phyloP scores from a whole-genome alignment of 92 coral and sea anemone species.

The Phenganax subtilis region DNA sequence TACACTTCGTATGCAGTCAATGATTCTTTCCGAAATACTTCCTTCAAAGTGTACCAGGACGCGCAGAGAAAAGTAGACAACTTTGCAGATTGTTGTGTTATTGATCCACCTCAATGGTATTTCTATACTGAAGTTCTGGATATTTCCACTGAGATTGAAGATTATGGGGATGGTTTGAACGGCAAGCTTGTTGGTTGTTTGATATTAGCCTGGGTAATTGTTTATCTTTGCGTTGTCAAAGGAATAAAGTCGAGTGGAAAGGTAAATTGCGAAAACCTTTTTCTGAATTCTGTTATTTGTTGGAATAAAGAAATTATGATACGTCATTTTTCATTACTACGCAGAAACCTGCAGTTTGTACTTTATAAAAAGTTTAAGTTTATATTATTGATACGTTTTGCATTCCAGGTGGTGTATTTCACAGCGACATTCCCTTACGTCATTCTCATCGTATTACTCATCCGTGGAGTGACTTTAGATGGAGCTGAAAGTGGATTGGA shows the following conservation, averaged over 20 bases:
- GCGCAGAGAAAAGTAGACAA: slow-evolving; percentile 24
- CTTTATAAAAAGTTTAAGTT: too few species aligned
- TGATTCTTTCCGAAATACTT: background rate
- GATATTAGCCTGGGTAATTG: slow-evolving; percentile 93
- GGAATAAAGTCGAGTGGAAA: slow-evolving; percentile 99
- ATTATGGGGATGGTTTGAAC: slow-evolving; percentile 74
- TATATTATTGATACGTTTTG: background rate
- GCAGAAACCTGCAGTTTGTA: too few species aligned
- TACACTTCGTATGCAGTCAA: slow-evolving; percentile 21
- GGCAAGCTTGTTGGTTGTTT: slow-evolving; percentile 87
- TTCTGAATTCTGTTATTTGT: background rate
- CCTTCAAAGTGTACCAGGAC: background rate
- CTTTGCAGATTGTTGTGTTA: slow-evolving; percentile 88
- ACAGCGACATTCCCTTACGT: slow-evolving; percentile 96
- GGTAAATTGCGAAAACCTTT: slow-evolving; percentile 43
- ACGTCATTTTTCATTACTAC: background rate
- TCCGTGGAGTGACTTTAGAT: slow-evolving; percentile 92
- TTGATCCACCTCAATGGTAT: slow-evolving; percentile 94
- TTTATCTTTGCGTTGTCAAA: slow-evolving; percentile 91
- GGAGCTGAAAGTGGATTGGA: slow-evolving; percentile 84
- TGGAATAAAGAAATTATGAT: background rate
- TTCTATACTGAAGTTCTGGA: slow-evolving; percentile 88
- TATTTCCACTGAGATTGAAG: slow-evolving; percentile 78
- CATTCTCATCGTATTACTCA: slow-evolving; percentile 65
- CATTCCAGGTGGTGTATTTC: slow-evolving; percentile 82